Conservation (phyloP, 2,888 invertebrate species). For the Lissocephala sabroskyi region DNA sequence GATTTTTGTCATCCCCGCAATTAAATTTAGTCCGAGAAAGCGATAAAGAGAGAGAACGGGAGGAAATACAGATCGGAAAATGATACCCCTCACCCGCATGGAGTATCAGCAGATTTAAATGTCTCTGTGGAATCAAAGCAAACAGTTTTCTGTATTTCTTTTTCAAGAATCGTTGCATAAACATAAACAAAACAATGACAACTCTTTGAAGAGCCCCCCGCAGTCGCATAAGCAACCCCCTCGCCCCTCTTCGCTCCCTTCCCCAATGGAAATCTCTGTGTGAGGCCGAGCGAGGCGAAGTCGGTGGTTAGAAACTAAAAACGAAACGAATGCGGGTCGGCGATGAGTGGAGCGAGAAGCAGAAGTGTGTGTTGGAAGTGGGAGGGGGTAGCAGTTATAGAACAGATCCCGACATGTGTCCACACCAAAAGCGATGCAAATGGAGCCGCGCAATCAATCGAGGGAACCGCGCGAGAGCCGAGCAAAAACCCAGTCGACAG, state of each 20-base stretch:
- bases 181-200: background rate
- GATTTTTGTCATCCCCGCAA: too few species aligned
- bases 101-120: background rate
- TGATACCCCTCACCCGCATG: background rate
- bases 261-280: slow-evolving; percentile 12
- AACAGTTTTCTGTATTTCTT: slow-evolving; percentile 10
- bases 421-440: slow-evolving; percentile 26
- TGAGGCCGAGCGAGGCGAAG: background rate
- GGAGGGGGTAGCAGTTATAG: too few species aligned
- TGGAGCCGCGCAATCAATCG: slow-evolving; percentile 20
- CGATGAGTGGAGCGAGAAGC: background rate
- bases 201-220: too few species aligned
- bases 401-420: slow-evolving; percentile 10
- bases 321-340: background rate
- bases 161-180: slow-evolving; percentile 6
- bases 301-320: slow-evolving; percentile 15
- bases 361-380: too few species aligned
- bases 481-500: slow-evolving; percentile 15
- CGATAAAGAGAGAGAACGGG: too few species aligned
- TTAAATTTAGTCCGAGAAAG: too few species aligned
- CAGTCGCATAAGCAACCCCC: background rate
- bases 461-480: too few species aligned
- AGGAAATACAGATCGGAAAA: too few species aligned
- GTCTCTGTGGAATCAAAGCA: background rate
- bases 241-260: too few species aligned